phyloP scores from a whole-genome alignment of 2,113 vertebrate species.

The Cnemophilus loriae region DNA sequence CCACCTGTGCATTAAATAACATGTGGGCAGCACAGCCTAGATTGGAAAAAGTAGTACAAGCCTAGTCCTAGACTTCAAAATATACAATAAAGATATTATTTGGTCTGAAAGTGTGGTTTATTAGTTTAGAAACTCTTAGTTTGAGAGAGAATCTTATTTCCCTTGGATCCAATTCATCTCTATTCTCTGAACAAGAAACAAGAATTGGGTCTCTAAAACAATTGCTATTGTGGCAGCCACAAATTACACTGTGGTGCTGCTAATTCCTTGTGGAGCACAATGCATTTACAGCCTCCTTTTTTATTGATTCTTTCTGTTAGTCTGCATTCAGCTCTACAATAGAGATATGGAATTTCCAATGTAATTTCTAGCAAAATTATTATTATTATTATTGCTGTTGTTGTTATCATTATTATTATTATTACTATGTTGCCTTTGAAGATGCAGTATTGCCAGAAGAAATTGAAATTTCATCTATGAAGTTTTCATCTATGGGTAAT shows the following conservation, averaged over 20 bases:
- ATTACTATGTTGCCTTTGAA: neutral
- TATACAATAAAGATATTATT: neutral
- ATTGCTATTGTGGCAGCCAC: neutral
- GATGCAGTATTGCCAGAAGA: neutral
- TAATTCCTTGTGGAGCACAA: neutral
- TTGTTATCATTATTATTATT: neutral
- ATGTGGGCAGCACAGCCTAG: neutral
- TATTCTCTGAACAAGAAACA: neutral
- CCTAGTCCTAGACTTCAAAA: neutral
- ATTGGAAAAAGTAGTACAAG: neutral
- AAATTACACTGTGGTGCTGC: neutral
- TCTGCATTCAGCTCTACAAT: neutral
- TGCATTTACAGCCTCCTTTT: neutral
- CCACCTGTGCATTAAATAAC: neutral
- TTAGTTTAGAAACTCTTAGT: neutral
- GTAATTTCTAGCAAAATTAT: neutral
- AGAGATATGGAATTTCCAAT: neutral
- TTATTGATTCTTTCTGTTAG: neutral
- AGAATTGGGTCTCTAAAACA: neutral
- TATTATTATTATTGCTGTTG: neutral
- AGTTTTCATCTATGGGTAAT: neutral
- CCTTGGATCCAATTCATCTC: neutral
- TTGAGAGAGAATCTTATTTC: constrained; percentile 23
- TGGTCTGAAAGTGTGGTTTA: neutral
- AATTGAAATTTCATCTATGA: no score